Conservation (phyloP, 2,113 vertebrate species). For the Zeus faber region DNA sequence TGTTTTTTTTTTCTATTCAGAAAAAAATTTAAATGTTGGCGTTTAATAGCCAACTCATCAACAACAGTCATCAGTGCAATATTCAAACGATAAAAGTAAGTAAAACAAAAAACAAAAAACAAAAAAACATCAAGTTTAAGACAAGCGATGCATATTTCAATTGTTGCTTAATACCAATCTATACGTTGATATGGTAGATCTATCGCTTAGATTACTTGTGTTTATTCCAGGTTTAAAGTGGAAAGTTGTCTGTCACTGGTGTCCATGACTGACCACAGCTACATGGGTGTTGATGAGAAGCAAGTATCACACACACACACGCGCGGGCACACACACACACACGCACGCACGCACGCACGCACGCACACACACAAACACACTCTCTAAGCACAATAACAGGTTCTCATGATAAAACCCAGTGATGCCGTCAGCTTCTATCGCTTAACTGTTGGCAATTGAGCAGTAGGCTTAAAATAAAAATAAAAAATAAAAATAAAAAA, state of each 20-base stretch:
- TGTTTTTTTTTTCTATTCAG: slow-evolving; percentile 75
- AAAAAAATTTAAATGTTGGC: slow-evolving; percentile 72
- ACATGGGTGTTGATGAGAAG: too few relatives aligned
- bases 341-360: slow-evolving; percentile 1
- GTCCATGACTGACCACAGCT: slow-evolving; percentile 33
- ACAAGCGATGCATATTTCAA: slow-evolving; percentile 75
- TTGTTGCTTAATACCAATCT: slow-evolving; percentile 67
- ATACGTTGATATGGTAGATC: slow-evolving; percentile 45
- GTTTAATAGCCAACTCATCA: slow-evolving; percentile 74
- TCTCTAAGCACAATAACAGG: slow-evolving; percentile 32
- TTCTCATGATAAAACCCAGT: slow-evolving; percentile 66
- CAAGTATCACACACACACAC: slow-evolving; percentile 21
- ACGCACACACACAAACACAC: slow-evolving; percentile 3
- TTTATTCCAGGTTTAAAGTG: slow-evolving; percentile 50
- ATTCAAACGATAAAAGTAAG: slow-evolving; percentile 72
- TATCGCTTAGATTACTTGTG: slow-evolving; percentile 47
- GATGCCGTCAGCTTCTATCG: slow-evolving; percentile 65
- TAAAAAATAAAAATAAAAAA: too few relatives aligned
- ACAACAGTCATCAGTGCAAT: slow-evolving; percentile 90
- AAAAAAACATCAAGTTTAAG: slow-evolving; percentile 82
- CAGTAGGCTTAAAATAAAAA: slow-evolving; percentile 48
- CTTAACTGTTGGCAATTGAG: slow-evolving; percentile 72
- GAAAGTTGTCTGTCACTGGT: slow-evolving; percentile 41
- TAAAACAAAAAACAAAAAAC: slow-evolving; percentile 34
- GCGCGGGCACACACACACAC: slow-evolving; percentile 5